Evolutionary conservation across 1,140 invertebrate species (phyloP).

Genomic region (Hirudo medicinalis): DNA sequence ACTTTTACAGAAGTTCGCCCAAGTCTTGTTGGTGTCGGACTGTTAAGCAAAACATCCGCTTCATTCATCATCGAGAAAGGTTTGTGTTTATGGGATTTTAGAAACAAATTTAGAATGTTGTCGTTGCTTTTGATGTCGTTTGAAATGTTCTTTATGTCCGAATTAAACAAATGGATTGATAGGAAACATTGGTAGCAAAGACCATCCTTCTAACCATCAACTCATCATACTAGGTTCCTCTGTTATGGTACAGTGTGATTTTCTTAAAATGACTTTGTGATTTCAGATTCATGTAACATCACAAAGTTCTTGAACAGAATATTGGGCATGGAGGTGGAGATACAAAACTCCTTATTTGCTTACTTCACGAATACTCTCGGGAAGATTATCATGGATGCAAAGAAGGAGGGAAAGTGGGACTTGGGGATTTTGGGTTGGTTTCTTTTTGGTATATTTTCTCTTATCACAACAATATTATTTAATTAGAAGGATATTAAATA

Average conservation of each 20-base stretch:
- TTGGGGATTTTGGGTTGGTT: slow-evolving; percentile 52
- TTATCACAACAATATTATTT: no score
- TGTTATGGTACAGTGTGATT: no score
- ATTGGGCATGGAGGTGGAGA: slow-evolving; percentile 84
- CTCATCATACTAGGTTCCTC: no score
- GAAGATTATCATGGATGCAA: slow-evolving; percentile 41
- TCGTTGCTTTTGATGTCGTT: no score
- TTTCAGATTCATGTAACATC: slow-evolving; percentile 82
- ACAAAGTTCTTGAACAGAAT: slow-evolving; percentile 96
- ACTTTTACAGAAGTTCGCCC: background rate
- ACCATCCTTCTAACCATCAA: no score
- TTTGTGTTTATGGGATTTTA: background rate
- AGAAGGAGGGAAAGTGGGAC: slow-evolving; percentile 44
- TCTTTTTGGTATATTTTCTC: background rate
- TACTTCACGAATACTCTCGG: slow-evolving; percentile 91
- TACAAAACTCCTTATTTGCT: slow-evolving; percentile 90
- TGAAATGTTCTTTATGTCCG: no score
- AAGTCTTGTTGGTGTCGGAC: slow-evolving; percentile 10
- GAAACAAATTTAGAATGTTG: no score
- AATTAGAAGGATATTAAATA: no score
- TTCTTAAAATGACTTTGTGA: background rate
- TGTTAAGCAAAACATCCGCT: background rate
- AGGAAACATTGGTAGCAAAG: no score
- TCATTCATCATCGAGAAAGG: background rate
- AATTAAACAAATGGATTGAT: no score